Percentiles rank a stretch among this genome's conserved stretches.
Evolutionary conservation across 2,888 invertebrate genomes (phyloP).

Genomic region (Apoderus coryli): DNA sequence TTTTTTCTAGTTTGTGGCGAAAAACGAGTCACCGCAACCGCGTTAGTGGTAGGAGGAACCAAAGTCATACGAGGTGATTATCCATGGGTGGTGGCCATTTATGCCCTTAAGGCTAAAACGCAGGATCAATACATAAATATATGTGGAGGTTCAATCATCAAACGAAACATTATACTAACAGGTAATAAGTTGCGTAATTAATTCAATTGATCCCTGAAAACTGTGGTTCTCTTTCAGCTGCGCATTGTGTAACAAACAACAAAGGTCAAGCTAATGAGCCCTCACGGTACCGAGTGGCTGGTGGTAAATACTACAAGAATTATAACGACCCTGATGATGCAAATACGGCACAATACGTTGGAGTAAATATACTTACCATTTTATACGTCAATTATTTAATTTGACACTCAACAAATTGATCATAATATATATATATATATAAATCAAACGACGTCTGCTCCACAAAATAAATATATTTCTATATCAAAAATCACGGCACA

Average conservation of each 20-base stretch:
- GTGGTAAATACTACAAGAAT: constrained; percentile 26
- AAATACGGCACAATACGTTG: constrained; percentile 21
- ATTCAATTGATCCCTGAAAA: not conserved
- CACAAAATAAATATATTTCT: too few species aligned
- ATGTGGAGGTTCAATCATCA: constrained; percentile 27
- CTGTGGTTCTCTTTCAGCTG: constrained; percentile 22
- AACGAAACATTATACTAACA: constrained; percentile 22
- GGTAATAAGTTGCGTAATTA: constrained; percentile 19
- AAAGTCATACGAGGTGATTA: constrained; percentile 23
- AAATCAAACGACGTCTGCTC: too few species aligned
- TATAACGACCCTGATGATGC: constrained; percentile 21
- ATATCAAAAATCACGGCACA: too few species aligned
- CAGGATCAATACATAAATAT: constrained; percentile 12
- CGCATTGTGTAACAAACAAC: constrained; percentile 24
- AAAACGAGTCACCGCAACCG: constrained; percentile 20
- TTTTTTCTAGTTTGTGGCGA: constrained; percentile 26
- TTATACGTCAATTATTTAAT: not conserved
- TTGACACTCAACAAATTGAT: not conserved
- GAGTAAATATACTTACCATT: constrained; percentile 20
- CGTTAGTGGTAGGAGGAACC: constrained; percentile 23
- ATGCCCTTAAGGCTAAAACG: constrained; percentile 11
- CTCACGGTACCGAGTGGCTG: constrained; percentile 19
- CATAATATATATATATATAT: too few species aligned
- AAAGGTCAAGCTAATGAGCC: constrained; percentile 10
- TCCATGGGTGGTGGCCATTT: constrained; percentile 28